Base-by-base conservation (phyloP, 2,113 vertebrate genomes). In the Laterallus jamaicensis region DNA sequence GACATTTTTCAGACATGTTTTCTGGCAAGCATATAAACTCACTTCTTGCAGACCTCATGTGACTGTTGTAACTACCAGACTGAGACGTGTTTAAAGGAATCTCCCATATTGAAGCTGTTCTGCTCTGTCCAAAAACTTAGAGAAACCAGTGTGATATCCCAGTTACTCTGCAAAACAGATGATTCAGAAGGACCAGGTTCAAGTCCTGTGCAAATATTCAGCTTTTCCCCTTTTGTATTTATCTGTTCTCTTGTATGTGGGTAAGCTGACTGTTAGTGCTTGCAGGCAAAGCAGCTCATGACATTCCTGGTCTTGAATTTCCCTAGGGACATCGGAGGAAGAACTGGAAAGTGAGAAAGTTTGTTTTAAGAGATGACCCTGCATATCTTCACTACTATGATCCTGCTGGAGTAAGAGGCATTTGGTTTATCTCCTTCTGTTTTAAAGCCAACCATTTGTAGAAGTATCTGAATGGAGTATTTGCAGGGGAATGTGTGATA, bases 331-430 rank as follows among this genome's bases (percentile, higher is more conserved):
- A 99, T 56, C 97, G 98, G 81, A 98, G 99, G 82, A 99, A 99
- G 97, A 99, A 99, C 97, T 99, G 99, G 99, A 99, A 99, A 97
- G 99, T 99, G 80, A 98, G 99, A 17, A 99, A 99, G 89, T 99
- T 99, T 78, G 96, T 99, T 63, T 98, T 99, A 67, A 98, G 99
- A 95, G 99, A 99, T 6, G 98, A 99, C 80, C 99, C 99, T n/a
- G 99, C 99, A 4, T 99, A 98, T 69, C 96, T 99, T 81, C 99
- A 99, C 93, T 99, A 99, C 95, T 99, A 99, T 22, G 99, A 99
- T 82, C 99, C 99, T 42, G 97, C 99, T 49, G 99, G 98, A 98
- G 99, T 98, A 90, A 98, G 98, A 66, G 40, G 69, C 8, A 26
- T 56, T 82, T 1, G 0, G 3, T 31, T 92, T 88, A 78, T 93